Percentiles rank a stretch among this genome's conserved stretches.
Evolutionary conservation across 2,888 invertebrate species (phyloP).

Genomic region (Alloplasta piceator): DNA sequence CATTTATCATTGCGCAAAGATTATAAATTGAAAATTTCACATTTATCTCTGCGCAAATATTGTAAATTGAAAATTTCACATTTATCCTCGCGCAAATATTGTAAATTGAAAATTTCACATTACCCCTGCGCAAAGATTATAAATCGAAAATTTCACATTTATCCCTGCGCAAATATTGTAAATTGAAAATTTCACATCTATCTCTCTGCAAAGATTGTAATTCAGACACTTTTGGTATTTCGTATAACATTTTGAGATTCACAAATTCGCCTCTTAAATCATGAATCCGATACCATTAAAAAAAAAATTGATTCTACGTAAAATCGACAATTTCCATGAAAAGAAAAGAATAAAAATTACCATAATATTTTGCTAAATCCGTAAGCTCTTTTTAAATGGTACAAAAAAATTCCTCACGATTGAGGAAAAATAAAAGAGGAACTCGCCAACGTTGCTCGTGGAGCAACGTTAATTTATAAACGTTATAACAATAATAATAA

Average conservation of each 20-base stretch:
- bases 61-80: too few relatives aligned
- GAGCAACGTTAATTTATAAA: constrained; percentile 45
- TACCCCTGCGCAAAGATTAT: too few relatives aligned
- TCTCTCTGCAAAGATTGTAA: constrained; percentile 4
- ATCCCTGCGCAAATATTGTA: too few relatives aligned
- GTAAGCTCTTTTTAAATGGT: too few relatives aligned
- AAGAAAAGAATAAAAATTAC: not conserved
- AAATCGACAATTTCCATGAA: not conserved
- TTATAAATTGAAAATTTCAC: too few relatives aligned
- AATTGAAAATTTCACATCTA: not conserved
- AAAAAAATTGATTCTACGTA: not conserved
- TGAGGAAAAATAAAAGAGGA: constrained; percentile 41
- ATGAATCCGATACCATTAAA: constrained; percentile 1
- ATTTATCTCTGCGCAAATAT: too few relatives aligned
- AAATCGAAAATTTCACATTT: too few relatives aligned
- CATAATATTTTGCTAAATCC: not conserved
- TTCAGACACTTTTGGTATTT: constrained; percentile 50
- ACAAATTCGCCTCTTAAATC: constrained; percentile 13
- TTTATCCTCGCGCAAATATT: too few relatives aligned
- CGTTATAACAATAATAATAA: constrained; percentile 35
- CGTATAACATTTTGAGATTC: not conserved
- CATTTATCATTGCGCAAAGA: too few relatives aligned
- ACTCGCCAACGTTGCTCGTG: constrained; percentile 38
- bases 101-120: too few relatives aligned
- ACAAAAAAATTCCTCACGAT: too few relatives aligned